Evolutionary conservation across 1,140 invertebrate genomes (phyloP).

Genomic region (Bombus difficillimus): DNA sequence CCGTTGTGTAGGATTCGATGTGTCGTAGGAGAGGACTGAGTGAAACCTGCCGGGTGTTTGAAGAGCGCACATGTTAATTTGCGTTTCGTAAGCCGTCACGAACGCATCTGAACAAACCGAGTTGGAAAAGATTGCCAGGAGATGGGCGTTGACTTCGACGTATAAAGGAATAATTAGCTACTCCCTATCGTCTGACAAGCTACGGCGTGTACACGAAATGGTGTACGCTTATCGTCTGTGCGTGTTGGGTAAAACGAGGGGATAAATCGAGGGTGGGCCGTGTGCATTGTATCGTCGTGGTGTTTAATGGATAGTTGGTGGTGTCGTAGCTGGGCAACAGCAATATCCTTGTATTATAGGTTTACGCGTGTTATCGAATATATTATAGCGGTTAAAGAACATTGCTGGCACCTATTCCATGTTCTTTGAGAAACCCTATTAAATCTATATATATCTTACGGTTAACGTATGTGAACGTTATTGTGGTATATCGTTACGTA

Average conservation of each 20-base stretch:
- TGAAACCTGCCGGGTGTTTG: conserved; percentile 19
- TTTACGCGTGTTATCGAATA: neutral
- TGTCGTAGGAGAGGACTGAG: neutral
- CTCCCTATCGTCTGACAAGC: too few relatives aligned
- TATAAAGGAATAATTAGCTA: neutral
- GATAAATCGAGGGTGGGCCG: neutral
- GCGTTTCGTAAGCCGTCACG: neutral
- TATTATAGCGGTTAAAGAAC: neutral
- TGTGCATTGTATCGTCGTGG: neutral
- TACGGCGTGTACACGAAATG: too few relatives aligned
- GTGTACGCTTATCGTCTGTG: neutral
- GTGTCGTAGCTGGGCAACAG: neutral
- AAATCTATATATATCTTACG: neutral
- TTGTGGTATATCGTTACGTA: too few relatives aligned
- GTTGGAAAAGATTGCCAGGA: neutral
- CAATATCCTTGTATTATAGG: neutral
- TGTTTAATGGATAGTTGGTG: neutral
- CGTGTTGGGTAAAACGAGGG: neutral
- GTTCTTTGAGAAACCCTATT: neutral
- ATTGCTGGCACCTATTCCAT: neutral
- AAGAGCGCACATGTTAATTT: neutral
- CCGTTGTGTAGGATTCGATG: neutral
- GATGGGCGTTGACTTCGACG: too few relatives aligned
- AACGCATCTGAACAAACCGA: neutral
- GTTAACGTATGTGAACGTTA: neutral